phyloP scores from a whole-genome alignment of 2,113 vertebrate genomes.

The Antennarius striatus region DNA sequence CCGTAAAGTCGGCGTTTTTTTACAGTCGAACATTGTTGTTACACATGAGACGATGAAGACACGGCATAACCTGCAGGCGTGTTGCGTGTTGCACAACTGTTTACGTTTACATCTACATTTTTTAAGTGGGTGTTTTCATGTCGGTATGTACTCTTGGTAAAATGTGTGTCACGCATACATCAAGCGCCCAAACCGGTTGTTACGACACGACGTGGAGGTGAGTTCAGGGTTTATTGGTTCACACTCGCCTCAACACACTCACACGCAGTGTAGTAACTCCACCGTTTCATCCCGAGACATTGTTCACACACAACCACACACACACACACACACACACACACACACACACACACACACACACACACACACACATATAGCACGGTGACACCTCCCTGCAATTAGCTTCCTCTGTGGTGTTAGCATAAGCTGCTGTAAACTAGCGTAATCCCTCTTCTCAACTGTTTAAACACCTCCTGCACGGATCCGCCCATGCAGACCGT shows the following conservation, averaged over 20 bases:
- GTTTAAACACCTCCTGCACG: slow-evolving; percentile 47
- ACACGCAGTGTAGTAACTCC: slow-evolving; percentile 2
- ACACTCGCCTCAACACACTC: slow-evolving; percentile 18
- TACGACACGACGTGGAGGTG: slow-evolving; percentile 38
- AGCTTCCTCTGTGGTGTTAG: slow-evolving; percentile 43
- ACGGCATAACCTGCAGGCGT: neutral
- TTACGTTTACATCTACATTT: neutral
- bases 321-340: slow-evolving; percentile 8
- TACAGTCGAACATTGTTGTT: neutral
- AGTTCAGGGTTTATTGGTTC: slow-evolving; percentile 39
- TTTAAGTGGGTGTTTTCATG: neutral
- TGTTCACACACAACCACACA: neutral
- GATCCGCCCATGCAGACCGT: slow-evolving; percentile 13
- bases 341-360: neutral
- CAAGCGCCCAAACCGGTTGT: slow-evolving; percentile 30
- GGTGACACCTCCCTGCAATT: slow-evolving; percentile 50
- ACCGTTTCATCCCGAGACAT: slow-evolving; percentile 1
- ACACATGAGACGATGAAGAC: slow-evolving; percentile 1
- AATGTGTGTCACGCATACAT: neutral
- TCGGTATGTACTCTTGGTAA: neutral
- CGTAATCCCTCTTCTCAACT: slow-evolving; percentile 51
- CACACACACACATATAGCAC: slow-evolving; percentile 8
- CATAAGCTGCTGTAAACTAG: slow-evolving; percentile 43
- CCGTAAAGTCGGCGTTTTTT: slow-evolving; percentile 18
- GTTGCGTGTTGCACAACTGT: slow-evolving; percentile 3